Percentiles rank a stretch among this genome's conserved stretches.
Conservation (phyloP, 2,888 invertebrate genomes). For the Merodon equestris region DNA sequence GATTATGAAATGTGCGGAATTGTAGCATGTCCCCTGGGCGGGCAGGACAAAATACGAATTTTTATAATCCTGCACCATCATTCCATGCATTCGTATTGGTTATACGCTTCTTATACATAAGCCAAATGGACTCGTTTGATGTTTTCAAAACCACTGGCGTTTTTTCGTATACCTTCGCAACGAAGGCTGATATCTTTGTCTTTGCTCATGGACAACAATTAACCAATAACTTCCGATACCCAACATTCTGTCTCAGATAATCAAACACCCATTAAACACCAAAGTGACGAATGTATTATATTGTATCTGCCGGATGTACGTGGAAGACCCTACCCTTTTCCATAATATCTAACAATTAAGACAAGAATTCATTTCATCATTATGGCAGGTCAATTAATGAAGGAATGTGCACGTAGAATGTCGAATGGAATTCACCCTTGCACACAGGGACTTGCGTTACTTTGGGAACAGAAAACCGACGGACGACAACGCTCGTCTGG, state of each 20-base stretch:
- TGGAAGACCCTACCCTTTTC: constrained; percentile 30
- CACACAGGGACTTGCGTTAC: constrained; percentile 3
- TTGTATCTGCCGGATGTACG: constrained; percentile 27
- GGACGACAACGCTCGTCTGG: too few species aligned
- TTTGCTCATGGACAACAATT: too few species aligned
- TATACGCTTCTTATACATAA: constrained; percentile 51
- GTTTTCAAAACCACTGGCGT: background rate
- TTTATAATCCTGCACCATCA: constrained; percentile 24
- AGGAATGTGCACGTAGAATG: constrained; percentile 48
- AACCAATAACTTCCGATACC: too few species aligned
- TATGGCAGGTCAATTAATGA: constrained; percentile 64
- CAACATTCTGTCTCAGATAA: background rate
- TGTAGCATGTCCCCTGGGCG: constrained; percentile 35
- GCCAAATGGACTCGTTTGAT: constrained; percentile 48
- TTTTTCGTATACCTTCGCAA: too few species aligned
- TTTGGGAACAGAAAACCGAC: background rate
- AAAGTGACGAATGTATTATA: constrained; percentile 53
- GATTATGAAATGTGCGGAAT: constrained; percentile 70
- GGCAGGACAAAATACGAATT: constrained; percentile 24
- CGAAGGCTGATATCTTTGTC: too few species aligned
- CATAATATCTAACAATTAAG: constrained; percentile 63
- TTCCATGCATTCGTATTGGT: constrained; percentile 14
- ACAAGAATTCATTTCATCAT: constrained; percentile 62
- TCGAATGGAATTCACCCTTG: constrained; percentile 42
- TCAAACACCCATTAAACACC: constrained; percentile 38